Evolutionary conservation across 2,888 invertebrate species (phyloP), one percentile per base, ranked within the genome.

Genomic region (Reticulitermes lucifugus): DNA sequence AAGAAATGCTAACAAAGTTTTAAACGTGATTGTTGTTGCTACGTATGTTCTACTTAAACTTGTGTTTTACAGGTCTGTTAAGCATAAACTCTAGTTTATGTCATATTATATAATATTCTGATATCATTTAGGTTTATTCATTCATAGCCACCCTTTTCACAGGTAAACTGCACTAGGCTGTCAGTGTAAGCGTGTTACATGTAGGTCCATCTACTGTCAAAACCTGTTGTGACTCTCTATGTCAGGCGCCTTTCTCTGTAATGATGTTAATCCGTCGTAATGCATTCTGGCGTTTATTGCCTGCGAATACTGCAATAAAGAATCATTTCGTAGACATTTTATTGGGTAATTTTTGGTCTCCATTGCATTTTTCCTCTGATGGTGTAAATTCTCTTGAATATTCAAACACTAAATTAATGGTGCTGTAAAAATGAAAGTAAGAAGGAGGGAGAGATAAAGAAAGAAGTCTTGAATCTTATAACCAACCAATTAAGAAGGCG

Each of bases 371-470:
- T 84, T 79, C 73, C 55, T 84, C 55, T 14, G 46, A 79, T 79
- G 55, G 79, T 84, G 77, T 55, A 79, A 77, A 77, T 75, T 84
- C 79, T 83, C 83, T 43, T 86, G 86, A 86, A 86, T 86, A 86
- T 85, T 86, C 86, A 86, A 83, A 79, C 83, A 85, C 80, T 84
- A 84, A 84, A 86, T 84, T 84, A 86, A 84, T 80, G 60, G 86
- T 43, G 75, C 81, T 71, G 71, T 84, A 86, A 86, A 85, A 81
- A 81, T 70, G 51, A 84, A 77, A 84, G 22, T 25, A n/a, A 77
- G 43, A 46, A 41, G n/a, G 22, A 21, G 18, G 14, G 46, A 80
- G 22, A 80, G 21, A 80, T 2, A 59, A 35, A n/a, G 60, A 60
- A 81, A 81, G 60, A 60, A 81, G 65, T 65, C 59, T 80, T 55